These are phyloP conservation scores for Villa cingulata DNA, from an alignment of 2,888 invertebrate species.

Conservation along the genomic window DNA sequence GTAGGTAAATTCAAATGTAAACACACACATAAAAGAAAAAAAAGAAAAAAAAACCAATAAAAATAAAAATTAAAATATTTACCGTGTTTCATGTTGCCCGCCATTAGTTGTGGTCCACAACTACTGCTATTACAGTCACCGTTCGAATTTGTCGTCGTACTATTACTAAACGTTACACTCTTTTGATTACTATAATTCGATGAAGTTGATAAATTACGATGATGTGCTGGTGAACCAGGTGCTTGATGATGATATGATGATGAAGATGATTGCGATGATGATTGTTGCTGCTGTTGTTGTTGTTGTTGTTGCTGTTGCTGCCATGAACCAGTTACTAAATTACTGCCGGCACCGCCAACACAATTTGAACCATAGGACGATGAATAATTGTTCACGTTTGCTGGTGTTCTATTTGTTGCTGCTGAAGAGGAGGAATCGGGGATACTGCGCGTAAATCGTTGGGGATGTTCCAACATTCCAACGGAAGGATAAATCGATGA, in stretches of 20 bases:
- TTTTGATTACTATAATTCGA: slow-evolving; percentile 36
- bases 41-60: background rate
- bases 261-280: slow-evolving; percentile 25
- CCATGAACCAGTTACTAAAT: slow-evolving; percentile 25
- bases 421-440: slow-evolving; percentile 38
- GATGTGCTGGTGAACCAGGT: slow-evolving; percentile 24
- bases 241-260: slow-evolving; percentile 24
- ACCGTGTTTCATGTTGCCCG: slow-evolving; percentile 39
- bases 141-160: slow-evolving; percentile 22
- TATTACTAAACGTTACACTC: slow-evolving; percentile 35
- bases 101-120: slow-evolving; percentile 35
- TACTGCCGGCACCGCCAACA: slow-evolving; percentile 30
- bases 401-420: slow-evolving; percentile 21
- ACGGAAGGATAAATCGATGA: slow-evolving; percentile 9
- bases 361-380: slow-evolving; percentile 51
- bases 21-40: background rate
- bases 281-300: slow-evolving; percentile 14
- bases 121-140: slow-evolving; percentile 30
- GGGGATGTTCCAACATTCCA: slow-evolving; percentile 38
- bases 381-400: slow-evolving; percentile 15
- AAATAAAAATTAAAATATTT: slow-evolving; percentile 4
- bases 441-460: slow-evolving; percentile 59
- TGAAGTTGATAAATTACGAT: slow-evolving; percentile 34
- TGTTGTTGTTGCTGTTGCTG: slow-evolving; percentile 16
- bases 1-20: slow-evolving; percentile 9